phyloP scores from a whole-genome alignment of 2,797 vertebrate genomes.

The Loriculus beryllinus region DNA sequence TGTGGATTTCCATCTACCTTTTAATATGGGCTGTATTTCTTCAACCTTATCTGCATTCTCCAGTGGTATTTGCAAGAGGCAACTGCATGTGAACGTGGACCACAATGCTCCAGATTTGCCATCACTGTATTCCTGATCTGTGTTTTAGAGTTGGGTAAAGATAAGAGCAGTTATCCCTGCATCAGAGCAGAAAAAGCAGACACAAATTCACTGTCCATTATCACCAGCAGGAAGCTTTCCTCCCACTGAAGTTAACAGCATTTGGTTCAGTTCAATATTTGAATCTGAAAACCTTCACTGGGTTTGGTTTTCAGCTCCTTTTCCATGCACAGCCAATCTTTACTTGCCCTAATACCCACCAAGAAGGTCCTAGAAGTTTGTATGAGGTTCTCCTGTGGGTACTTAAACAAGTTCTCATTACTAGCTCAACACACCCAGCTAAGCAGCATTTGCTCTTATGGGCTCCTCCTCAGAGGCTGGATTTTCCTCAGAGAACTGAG shows the following conservation, averaged over 20 bases:
- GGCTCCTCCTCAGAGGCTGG: not conserved
- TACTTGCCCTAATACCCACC: not conserved
- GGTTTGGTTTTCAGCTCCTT: not conserved
- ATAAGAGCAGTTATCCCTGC: not conserved
- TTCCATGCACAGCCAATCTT: not conserved
- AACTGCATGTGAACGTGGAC: not conserved
- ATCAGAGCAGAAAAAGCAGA: not conserved
- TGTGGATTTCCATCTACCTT: not conserved
- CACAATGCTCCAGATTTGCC: not conserved
- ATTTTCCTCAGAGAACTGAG: not conserved
- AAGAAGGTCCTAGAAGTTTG: not conserved
- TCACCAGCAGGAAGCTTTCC: not conserved
- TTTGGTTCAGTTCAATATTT: not conserved
- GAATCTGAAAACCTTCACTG: not conserved
- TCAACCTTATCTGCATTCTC: not conserved
- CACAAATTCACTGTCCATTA: not conserved
- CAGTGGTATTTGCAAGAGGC: not conserved
- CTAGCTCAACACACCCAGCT: not conserved
- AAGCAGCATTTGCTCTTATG: not conserved
- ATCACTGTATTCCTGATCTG: not conserved
- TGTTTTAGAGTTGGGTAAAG: not conserved
- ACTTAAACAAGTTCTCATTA: not conserved
- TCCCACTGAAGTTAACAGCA: not conserved
- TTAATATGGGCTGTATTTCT: not conserved
- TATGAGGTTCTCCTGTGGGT: not conserved